Evolutionary conservation across 2,113 vertebrate genomes (phyloP).

Genomic region (Cebidichthys violaceus): DNA sequence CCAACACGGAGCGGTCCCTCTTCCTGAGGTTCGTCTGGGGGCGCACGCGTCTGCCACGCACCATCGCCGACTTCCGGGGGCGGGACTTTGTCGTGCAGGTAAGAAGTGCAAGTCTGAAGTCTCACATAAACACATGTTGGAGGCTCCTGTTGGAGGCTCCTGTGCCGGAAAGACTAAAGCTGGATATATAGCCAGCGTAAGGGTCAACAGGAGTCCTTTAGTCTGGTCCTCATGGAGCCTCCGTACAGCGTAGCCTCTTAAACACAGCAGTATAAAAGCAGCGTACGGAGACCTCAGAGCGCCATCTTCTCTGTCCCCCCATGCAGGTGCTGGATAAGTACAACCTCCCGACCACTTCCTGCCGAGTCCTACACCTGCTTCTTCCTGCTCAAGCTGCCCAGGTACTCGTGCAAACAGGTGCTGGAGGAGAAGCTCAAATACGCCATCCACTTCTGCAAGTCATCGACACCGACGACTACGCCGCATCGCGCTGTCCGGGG

Average conservation of each 20-base stretch:
- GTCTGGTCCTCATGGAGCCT: not conserved
- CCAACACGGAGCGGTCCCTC: slow-evolving; percentile 95
- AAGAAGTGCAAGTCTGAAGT: slow-evolving; percentile 14
- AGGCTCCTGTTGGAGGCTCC: no score
- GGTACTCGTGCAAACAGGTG: slow-evolving; percentile 97
- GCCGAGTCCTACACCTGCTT: slow-evolving; percentile 98
- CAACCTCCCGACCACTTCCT: slow-evolving; percentile 98
- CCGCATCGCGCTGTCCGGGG: slow-evolving; percentile 96
- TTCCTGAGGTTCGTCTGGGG: slow-evolving; percentile 99
- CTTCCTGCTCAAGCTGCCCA: slow-evolving; percentile 97
- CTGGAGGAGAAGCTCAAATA: slow-evolving; percentile 98
- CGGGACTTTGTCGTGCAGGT: slow-evolving; percentile 99
- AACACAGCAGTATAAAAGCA: not conserved
- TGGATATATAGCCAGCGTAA: no score
- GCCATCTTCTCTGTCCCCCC: not conserved
- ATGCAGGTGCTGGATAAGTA: slow-evolving; percentile 97
- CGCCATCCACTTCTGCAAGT: slow-evolving; percentile 99
- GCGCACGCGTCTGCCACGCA: slow-evolving; percentile 95
- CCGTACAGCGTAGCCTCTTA: no score
- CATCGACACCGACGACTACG: slow-evolving; percentile 98
- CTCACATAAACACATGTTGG: no score
- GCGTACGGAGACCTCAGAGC: not conserved
- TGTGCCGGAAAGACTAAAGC: no score
- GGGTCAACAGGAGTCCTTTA: no score
- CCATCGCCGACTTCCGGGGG: slow-evolving; percentile 97